phyloP scores from a whole-genome alignment of 2,888 invertebrate species.

The Dryobota labecula region DNA sequence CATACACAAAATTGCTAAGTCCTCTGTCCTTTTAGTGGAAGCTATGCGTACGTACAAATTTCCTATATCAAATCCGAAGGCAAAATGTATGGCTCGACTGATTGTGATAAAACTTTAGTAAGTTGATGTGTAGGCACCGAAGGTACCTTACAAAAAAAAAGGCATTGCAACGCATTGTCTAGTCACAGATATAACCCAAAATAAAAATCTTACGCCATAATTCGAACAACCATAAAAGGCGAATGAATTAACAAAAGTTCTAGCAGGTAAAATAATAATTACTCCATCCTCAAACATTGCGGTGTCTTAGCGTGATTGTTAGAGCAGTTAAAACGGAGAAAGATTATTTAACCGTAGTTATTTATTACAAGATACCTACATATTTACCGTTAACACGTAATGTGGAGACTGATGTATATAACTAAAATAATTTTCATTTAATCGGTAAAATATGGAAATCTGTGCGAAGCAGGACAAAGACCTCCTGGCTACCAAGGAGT shows the following conservation, averaged over 20 bases:
- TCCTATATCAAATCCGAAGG: background rate
- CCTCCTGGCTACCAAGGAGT: background rate
- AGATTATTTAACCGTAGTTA: slow-evolving; percentile 36
- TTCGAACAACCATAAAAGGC: background rate
- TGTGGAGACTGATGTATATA: background rate
- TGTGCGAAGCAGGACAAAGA: background rate
- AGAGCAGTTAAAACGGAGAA: slow-evolving; percentile 26
- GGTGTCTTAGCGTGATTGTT: slow-evolving; percentile 27
- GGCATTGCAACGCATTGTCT: too few relatives aligned
- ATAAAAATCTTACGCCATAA: too few relatives aligned
- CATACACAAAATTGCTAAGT: too few relatives aligned
- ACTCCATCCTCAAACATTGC: slow-evolving; percentile 31
- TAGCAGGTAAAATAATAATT: slow-evolving; percentile 3
- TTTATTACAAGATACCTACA: slow-evolving; percentile 31
- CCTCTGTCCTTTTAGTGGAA: background rate
- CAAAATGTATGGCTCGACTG: too few relatives aligned
- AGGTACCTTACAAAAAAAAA: too few relatives aligned
- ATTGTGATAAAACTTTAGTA: too few relatives aligned
- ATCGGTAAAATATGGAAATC: background rate
- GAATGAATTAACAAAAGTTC: background rate
- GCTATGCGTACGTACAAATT: background rate
- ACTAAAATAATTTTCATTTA: background rate
- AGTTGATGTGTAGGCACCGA: too few relatives aligned
- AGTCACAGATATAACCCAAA: too few relatives aligned
- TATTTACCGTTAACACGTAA: slow-evolving; percentile 31